Conservation (phyloP, 2,888 invertebrate genomes). For the Macaria notata region DNA sequence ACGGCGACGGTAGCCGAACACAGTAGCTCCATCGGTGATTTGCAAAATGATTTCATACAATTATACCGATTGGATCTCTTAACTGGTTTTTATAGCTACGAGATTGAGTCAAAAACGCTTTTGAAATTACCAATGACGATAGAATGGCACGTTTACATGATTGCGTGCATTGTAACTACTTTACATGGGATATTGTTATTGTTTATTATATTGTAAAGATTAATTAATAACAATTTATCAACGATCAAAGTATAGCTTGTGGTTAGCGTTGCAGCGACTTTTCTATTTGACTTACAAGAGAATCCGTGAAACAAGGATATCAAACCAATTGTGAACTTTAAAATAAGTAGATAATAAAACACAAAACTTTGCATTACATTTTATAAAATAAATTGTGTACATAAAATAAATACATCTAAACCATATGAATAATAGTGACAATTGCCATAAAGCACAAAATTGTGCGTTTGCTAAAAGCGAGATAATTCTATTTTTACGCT, state of each 20-base stretch:
- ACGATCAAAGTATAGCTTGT: too few relatives aligned
- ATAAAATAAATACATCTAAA: too few relatives aligned
- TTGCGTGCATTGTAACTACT: conserved; percentile 17
- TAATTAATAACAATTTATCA: too few relatives aligned
- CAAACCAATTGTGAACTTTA: too few relatives aligned
- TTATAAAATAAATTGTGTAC: too few relatives aligned
- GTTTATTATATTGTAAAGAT: conserved; percentile 3
- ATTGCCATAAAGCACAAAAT: neutral
- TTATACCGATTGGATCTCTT: conserved; percentile 40
- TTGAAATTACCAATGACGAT: conserved; percentile 36
- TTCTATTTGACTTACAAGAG: too few relatives aligned
- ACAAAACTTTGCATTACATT: too few relatives aligned
- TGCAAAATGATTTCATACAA: conserved; percentile 43
- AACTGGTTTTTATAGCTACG: conserved; percentile 36
- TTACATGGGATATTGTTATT: neutral
- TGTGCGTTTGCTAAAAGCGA: conserved; percentile 7
- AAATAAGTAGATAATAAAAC: too few relatives aligned
- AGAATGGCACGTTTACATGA: conserved; percentile 31
- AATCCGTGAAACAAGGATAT: too few relatives aligned
- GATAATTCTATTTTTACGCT: conserved; percentile 6
- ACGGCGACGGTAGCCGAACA: conserved; percentile 70
- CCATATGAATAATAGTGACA: too few relatives aligned
- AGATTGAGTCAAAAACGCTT: conserved; percentile 38
- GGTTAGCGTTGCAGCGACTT: too few relatives aligned
- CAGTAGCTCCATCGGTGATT: conserved; percentile 37